These are phyloP conservation scores for Anthopleura sola DNA, from an alignment of 64 coral and sea anemone species.

Conservation along the genomic window DNA sequence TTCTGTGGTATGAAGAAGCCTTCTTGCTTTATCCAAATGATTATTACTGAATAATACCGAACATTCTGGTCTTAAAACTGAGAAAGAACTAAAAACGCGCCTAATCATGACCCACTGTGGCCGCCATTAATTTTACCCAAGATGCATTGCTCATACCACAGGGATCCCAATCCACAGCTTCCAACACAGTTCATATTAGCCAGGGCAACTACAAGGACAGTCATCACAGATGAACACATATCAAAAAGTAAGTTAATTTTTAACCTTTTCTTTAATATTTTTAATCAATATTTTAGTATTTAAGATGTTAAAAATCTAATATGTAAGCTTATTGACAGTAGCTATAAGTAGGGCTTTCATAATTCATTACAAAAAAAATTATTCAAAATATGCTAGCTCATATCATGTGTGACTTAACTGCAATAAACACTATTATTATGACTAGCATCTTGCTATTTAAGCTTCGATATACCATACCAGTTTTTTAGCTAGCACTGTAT, in stretches of 20 bases:
- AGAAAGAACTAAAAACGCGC: background rate
- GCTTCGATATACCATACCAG: no score
- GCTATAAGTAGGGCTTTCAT: background rate
- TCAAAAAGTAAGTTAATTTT: background rate
- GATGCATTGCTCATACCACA: constrained; percentile 1
- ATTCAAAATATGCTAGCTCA: no score
- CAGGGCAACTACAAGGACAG: no score
- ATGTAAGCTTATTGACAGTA: no score
- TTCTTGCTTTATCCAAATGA: background rate
- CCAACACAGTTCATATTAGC: no score
- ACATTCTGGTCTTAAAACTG: background rate
- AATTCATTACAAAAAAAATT: no score
- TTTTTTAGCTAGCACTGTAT: no score
- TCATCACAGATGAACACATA: background rate
- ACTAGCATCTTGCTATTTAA: no score
- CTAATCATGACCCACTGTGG: constrained; percentile 13
- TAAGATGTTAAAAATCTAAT: no score
- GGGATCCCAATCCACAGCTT: background rate
- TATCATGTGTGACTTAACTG: no score
- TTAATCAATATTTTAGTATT: background rate
- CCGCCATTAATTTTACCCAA: constrained; percentile 65
- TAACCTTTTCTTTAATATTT: background rate
- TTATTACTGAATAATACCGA: background rate
- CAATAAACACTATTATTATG: no score
- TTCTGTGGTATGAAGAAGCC: background rate